Percentiles rank a stretch among this genome's conserved stretches.
These are phyloP conservation scores for Microcebus tavaratra DNA, from an alignment of 2,113 vertebrate species.

Conservation along the genomic window DNA sequence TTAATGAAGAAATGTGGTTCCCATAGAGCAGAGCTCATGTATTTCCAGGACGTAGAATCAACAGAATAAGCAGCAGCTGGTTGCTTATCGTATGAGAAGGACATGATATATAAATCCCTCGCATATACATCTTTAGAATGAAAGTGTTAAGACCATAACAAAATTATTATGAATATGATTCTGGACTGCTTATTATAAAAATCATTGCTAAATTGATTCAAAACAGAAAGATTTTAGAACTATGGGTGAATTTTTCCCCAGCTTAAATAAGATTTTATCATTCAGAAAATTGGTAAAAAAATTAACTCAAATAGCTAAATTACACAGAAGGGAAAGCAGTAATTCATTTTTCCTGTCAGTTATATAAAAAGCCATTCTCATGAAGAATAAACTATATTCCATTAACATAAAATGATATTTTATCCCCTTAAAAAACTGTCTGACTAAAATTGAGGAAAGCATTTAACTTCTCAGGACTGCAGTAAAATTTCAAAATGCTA, in stretches of 20 bases:
- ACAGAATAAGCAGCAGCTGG: background rate
- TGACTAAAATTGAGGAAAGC: slow-evolving; percentile 54
- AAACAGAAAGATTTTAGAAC: slow-evolving; percentile 40
- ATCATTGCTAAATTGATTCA: slow-evolving; percentile 40
- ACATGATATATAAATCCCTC: background rate
- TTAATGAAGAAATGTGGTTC: background rate
- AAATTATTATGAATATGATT: background rate
- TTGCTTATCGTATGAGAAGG: background rate
- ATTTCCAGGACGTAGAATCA: background rate
- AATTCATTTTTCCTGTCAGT: slow-evolving; percentile 55
- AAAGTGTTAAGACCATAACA: background rate
- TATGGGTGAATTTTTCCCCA: background rate
- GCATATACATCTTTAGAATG: background rate
- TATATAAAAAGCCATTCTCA: slow-evolving; percentile 52
- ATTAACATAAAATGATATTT: slow-evolving; percentile 51
- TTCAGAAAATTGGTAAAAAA: slow-evolving; percentile 56
- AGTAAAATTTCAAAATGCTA: slow-evolving; percentile 33
- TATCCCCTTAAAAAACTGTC: slow-evolving; percentile 29
- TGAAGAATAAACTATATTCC: slow-evolving; percentile 52
- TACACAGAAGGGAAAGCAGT: slow-evolving; percentile 54
- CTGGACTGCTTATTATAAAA: background rate
- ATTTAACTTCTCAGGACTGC: slow-evolving; percentile 4
- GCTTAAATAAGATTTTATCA: slow-evolving; percentile 52
- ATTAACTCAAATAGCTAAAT: slow-evolving; percentile 62
- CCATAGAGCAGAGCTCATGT: background rate